A percentile compares a stretch with the other conserved stretches of the same genome.
Conservation (phyloP, 2,797 vertebrate genomes). For the Staurois parvus region DNA sequence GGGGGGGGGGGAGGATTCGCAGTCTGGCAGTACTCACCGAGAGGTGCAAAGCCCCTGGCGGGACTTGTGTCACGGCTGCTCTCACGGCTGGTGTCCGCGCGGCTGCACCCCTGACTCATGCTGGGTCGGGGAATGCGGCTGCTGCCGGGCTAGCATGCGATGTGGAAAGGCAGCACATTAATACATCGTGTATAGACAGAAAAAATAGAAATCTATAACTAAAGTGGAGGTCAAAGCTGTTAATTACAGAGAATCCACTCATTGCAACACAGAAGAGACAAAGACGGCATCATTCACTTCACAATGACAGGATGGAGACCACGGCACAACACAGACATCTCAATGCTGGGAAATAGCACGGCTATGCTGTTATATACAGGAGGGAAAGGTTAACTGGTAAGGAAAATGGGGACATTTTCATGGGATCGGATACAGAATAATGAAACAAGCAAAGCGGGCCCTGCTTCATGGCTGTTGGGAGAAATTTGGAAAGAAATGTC, state of each 20-base stretch:
- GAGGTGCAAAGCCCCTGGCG: slow-evolving; percentile 92
- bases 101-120: slow-evolving; percentile 99
- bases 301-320: neutral
- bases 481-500: no score
- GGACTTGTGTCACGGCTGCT: slow-evolving; percentile 99
- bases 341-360: no score
- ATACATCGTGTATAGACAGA: slow-evolving; percentile 84
- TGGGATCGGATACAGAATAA: no score
- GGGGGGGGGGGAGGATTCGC: neutral
- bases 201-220: slow-evolving; percentile 74
- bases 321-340: neutral
- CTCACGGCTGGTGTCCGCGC: slow-evolving; percentile 98
- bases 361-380: no score
- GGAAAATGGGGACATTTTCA: no score
- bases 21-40: slow-evolving; percentile 87
- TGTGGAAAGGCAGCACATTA: slow-evolving; percentile 92
- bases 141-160: slow-evolving; percentile 98
- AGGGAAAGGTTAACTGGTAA: no score
- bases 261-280: neutral
- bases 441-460: no score
- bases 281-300: neutral
- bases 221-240: slow-evolving; percentile 64
- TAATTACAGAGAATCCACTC: neutral
- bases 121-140: slow-evolving; percentile 97
- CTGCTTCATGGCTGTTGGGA: no score